Percentiles rank a stretch among this genome's conserved stretches.
phyloP scores from a whole-genome alignment of 2,113 vertebrate species.

The Gavialis gangeticus region DNA sequence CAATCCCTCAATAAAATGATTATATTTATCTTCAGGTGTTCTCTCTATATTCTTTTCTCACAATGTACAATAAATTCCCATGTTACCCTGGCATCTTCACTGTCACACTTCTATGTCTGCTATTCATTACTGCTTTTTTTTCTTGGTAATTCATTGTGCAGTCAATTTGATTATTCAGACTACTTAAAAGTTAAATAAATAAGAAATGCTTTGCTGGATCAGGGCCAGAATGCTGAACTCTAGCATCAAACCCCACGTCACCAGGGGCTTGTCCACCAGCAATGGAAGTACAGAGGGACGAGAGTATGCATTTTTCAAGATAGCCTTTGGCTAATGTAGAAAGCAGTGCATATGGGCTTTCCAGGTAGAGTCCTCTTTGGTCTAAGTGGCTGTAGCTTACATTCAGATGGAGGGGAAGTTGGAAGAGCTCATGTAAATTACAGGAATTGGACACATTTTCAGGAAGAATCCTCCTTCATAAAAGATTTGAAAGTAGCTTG shows the following conservation, averaged over 20 bases:
- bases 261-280: too few relatives aligned
- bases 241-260: too few relatives aligned
- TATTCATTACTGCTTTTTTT: neutral
- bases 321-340: neutral
- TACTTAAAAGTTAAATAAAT: neutral
- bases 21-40: neutral
- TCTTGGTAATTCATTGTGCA: neutral
- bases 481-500: constrained; percentile 28
- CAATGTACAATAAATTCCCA: neutral
- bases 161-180: neutral
- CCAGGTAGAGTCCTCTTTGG: neutral
- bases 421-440: neutral
- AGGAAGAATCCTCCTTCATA: constrained; percentile 8
- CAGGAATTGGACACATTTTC: neutral
- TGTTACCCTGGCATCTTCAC: neutral
- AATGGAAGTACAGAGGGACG: neutral
- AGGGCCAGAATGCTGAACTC: accelerated
- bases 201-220: neutral
- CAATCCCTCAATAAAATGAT: neutral
- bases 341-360: neutral
- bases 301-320: neutral
- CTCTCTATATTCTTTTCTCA: neutral
- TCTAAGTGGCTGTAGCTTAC: neutral
- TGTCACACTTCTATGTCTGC: neutral
- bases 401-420: neutral